Evolutionary conservation across 2,888 invertebrate species (phyloP).

Genomic region (Cephalotes varians): DNA sequence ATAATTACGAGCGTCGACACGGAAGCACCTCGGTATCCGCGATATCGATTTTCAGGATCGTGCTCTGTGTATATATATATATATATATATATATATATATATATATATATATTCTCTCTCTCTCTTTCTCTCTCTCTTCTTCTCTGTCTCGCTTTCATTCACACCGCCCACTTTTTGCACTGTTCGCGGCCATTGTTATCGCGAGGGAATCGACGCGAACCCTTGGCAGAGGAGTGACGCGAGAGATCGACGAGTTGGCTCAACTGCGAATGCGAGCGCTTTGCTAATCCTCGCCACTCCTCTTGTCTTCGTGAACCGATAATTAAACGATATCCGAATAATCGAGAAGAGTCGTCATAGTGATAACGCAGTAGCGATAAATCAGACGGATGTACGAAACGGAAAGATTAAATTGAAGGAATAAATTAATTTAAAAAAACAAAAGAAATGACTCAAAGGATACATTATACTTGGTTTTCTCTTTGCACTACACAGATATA

Average conservation of each 20-base stretch:
- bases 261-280: constrained; percentile 29
- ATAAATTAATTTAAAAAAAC: not conserved
- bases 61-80: no score
- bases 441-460: not conserved
- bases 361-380: not conserved
- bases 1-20: constrained; percentile 74
- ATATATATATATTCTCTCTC: constrained; percentile 42
- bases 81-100: no score
- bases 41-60: constrained; percentile 74
- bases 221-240: constrained; percentile 42
- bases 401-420: not conserved
- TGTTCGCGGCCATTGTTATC: constrained; percentile 56
- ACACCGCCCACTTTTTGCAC: constrained; percentile 49
- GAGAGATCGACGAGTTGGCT: constrained; percentile 46
- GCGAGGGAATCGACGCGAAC: constrained; percentile 42
- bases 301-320: constrained; percentile 31
- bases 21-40: constrained; percentile 70
- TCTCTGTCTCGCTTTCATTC: constrained; percentile 35
- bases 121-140: not conserved
- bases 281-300: constrained; percentile 44
- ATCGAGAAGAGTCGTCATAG: not conserved
- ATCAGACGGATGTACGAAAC: not conserved
- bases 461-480: not conserved
- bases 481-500: not conserved
- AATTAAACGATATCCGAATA: constrained; percentile 43